Base-by-base conservation (phyloP, 2,113 vertebrate species). In the Heptranchias perlo region DNA sequence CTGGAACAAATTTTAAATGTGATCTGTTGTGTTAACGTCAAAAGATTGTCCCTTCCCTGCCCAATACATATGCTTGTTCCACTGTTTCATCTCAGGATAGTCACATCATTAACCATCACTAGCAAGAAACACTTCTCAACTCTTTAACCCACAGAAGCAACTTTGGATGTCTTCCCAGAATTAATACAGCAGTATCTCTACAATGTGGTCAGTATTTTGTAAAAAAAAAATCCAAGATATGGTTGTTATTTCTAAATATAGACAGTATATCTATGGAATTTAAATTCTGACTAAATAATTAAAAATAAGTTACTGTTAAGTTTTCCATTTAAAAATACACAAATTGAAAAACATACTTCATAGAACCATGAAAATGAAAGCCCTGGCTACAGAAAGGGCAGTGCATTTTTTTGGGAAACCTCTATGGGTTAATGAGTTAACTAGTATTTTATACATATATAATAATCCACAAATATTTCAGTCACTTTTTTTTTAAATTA, bases 101-200 rank as follows among this genome's bases (percentile, higher is more conserved):
- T 47, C 35, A 95, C 64, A 67, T 44, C 23, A 25, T 95, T 49
- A 69, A 49, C 94, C 65, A 73, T 1, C 94, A 94, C 62, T 13
- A 47, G 52, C 52, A 69, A 73, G 64, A 95, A 95, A 95, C 94
- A 95, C 94, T 95, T 69, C 94, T 73, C 94, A 95, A 95, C 94
- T 95, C 94, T 95, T 95, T 95, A 95, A 95, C 94, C 94, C 94
- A 95, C 64, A 95, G 94, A 95, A 95, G 94, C 64, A 95, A 44
- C 93, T 94, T 94, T 67, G 93, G 93, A 94, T 52, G 28, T 35
- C 44, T 67, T 69, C 44, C 39, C 62, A 95, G 64, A 11, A 95
- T 52, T 95, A 35, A 49, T 18, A 52, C 65, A 95, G 52, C 65
- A 95, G 14, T 69, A 44, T 31, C 64, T 95, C 35, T 49, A 49